These are phyloP conservation scores for Polypedilum pembai DNA, from an alignment of 1,140 invertebrate genomes.

Conservation along the genomic window DNA sequence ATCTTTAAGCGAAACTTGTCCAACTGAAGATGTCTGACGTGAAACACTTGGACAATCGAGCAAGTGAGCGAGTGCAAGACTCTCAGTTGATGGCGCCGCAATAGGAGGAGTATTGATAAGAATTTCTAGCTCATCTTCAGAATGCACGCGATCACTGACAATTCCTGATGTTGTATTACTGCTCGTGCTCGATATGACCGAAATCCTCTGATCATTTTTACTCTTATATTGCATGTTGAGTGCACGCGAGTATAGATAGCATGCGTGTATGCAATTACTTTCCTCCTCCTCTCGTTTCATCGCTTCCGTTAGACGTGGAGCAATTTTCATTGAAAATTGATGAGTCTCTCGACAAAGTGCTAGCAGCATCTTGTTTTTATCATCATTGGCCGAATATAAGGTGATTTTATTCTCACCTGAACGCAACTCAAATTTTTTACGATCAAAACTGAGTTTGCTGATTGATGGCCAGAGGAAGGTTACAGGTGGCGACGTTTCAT, in stretches of 20 bases:
- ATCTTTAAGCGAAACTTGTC: constrained; percentile 43
- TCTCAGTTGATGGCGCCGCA: constrained; percentile 61
- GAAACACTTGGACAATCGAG: constrained; percentile 53
- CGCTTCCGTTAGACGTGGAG: constrained; percentile 71
- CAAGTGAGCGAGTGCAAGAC: constrained; percentile 61
- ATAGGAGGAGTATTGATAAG: constrained; percentile 61
- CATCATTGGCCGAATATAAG: constrained; percentile 82
- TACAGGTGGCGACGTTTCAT: constrained; percentile 56
- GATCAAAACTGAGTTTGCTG: constrained; percentile 87
- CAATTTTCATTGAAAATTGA: constrained; percentile 89
- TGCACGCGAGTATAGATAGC: constrained; percentile 58
- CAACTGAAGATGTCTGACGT: constrained; percentile 47
- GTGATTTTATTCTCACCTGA: constrained; percentile 80
- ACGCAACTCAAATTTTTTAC: constrained; percentile 93
- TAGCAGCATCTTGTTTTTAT: constrained; percentile 83
- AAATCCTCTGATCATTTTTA: constrained; percentile 73
- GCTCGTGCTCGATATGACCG: constrained; percentile 83
- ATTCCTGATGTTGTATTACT: constrained; percentile 93
- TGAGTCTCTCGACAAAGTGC: constrained; percentile 84
- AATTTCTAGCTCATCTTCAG: constrained; percentile 83
- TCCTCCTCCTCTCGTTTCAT: constrained; percentile 66
- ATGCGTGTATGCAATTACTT: constrained; percentile 47
- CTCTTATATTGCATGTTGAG: constrained; percentile 53
- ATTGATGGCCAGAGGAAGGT: constrained; percentile 90
- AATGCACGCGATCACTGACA: constrained; percentile 87